Evolutionary conservation across 2,113 vertebrate species (phyloP), one percentile per base, ranked within the genome.

Genomic region (Alligator sinensis): DNA sequence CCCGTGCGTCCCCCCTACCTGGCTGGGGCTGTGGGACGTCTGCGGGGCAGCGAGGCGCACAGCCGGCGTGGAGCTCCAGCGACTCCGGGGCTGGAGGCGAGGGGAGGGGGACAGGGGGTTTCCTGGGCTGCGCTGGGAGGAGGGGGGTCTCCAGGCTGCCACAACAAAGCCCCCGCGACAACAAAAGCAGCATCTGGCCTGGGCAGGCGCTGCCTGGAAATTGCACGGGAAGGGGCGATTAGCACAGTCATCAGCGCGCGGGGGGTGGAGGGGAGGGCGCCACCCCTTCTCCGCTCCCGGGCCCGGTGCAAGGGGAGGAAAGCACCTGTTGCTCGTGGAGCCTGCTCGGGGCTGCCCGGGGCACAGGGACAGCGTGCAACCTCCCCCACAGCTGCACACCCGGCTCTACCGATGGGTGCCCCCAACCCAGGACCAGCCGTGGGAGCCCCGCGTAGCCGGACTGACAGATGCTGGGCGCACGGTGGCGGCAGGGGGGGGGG

Each of bases 171-270:
- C 94, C 93, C 94, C 96, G 96, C 84, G 84, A 74, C 96, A 97
- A 98, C 98, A 98, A 98, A 98, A 96, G 97, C 86, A 97, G 96
- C 98, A 98, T 98, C 98, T 98, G 98, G 98, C 97, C 96, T 95
- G 96, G 97, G 97, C 97, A 96, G 97, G 96, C 93, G 87, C 77
- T 96, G 97, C 97, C 97, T 97, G 98, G 98, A 98, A 98, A 98
- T 98, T 98, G 98, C 98, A 98, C 98, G 98, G 98, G 97, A 97
- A 97, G 97, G 97, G 97, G 96, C 97, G 97, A 98, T 98, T 98
- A 98, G 98, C 98, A 98, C 98, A 98, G 98, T 97, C 98, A 97
- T 97, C 97, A 98, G 97, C 95, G 95, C 95, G 7, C 47, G 47
- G 47, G 47, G 47, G 47, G 81, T 17, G 12, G 47, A 92, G 83